Evolutionary conservation across 2,888 invertebrate species (phyloP).

Genomic region (Plemyria rubiginata): DNA sequence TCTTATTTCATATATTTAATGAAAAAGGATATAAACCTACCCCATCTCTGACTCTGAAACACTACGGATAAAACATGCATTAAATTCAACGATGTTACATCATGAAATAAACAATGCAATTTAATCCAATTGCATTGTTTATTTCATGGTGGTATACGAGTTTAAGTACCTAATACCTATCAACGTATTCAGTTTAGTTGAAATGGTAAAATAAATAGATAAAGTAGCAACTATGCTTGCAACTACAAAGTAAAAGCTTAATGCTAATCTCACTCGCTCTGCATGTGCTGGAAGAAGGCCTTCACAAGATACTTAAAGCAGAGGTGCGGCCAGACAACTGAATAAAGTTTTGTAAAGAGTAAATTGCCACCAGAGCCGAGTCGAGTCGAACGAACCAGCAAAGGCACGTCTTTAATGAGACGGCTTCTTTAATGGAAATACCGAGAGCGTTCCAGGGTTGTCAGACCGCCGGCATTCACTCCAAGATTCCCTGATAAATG

Average conservation of each 20-base stretch:
- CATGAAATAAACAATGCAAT: too few species aligned
- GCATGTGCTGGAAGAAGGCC: conserved; percentile 24
- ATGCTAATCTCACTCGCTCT: conserved; percentile 14
- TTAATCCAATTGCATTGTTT: too few species aligned
- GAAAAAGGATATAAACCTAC: too few species aligned
- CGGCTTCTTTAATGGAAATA: conserved; percentile 81
- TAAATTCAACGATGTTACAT: too few species aligned
- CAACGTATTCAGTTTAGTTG: too few species aligned
- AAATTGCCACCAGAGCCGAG: conserved; percentile 67
- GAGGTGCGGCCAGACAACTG: conserved; percentile 53
- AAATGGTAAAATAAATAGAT: not conserved
- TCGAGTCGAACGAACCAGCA: conserved; percentile 43
- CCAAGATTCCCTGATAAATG: conserved; percentile 35
- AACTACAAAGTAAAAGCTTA: conserved; percentile 20
- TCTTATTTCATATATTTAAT: too few species aligned
- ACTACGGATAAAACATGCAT: not conserved
- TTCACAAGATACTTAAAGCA: conserved; percentile 26
- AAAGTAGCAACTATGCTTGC: not conserved
- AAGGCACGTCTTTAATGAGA: conserved; percentile 78
- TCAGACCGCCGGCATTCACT: conserved; percentile 40
- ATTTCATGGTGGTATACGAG: not conserved
- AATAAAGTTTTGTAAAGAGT: conserved; percentile 74
- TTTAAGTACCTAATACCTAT: too few species aligned
- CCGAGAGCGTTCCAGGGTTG: conserved; percentile 64
- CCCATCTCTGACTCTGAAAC: not conserved